Conservation (phyloP, 2,113 vertebrate genomes). For the Ochotona princeps region DNA sequence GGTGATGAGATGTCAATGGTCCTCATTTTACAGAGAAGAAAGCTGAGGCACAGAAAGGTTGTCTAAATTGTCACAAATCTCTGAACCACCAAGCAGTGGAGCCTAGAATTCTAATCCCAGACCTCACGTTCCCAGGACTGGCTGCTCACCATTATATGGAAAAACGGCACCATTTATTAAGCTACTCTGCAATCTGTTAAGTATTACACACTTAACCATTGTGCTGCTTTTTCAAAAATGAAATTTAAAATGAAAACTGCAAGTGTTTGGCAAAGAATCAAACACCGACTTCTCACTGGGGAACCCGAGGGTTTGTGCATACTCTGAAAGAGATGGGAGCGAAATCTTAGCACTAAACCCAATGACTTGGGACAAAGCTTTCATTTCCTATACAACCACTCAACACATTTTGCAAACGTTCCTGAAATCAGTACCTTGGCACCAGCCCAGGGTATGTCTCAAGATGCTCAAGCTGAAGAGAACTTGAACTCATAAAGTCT, state of each 20-base stretch:
- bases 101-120: neutral
- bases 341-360: neutral
- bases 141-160: neutral
- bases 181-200: neutral
- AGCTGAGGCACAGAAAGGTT: slow-evolving; percentile 1
- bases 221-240: neutral
- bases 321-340: neutral
- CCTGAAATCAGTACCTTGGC: slow-evolving; percentile 62
- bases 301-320: neutral
- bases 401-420: slow-evolving; percentile 49
- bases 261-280: slow-evolving; percentile 51
- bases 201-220: neutral
- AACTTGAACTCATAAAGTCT: slow-evolving; percentile 42
- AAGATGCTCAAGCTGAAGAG: slow-evolving; percentile 37
- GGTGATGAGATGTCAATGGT: neutral
- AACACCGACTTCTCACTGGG: slow-evolving; percentile 2
- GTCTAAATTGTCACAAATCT: neutral
- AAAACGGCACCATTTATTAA: neutral
- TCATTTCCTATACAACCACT: slow-evolving; percentile 64
- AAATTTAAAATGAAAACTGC: slow-evolving; percentile 16
- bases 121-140: neutral
- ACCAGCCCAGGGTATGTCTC: slow-evolving; percentile 65
- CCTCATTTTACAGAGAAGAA: neutral
- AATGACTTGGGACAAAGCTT: slow-evolving; percentile 27
- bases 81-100: neutral